Base-by-base conservation (phyloP, 1,140 invertebrate species). In the Drosophila albomicans region DNA sequence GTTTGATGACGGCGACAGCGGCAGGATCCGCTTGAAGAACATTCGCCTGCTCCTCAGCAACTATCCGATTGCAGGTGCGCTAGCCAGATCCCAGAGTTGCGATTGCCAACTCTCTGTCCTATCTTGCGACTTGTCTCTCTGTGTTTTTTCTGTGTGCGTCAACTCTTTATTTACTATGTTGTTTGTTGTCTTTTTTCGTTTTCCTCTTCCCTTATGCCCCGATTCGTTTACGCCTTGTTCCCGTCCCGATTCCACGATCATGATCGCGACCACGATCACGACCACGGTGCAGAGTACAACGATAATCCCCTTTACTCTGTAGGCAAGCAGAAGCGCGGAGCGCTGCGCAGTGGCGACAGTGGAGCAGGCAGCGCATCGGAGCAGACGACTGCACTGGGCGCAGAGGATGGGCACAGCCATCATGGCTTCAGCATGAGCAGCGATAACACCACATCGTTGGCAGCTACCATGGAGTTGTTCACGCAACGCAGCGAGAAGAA, bases 1-100 rank as follows among this genome's bases (percentile, higher is more conserved):
- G 92, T 99, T 99, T 92, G 98, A 99, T 91, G 98, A 99, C 92
- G 98, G 98, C 0, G 98, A 99, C 91, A 98, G 96, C 65, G 98
- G 98, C 6, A 94, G 96, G 74, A 99, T 99, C 86, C 96, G 96
- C 59, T 93, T 99, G 6, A 96, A 98, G 75, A 97, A 99, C 91
- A 98, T 99, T 57, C 94, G 98, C 49, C 94, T 98, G 45, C 93
- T 99, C 28, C 97, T 98, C n/a, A 95, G 95, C n/a, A 95, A 98
- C 88, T 98, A 98, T 93, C 98, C 98, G 52, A 95, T 96, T 81
- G 95, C 96, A 81, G 96, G 96, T 96, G 82, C 91, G 30, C 10
- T 7, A 45, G 8, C 13, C 3, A 11, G 1, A 48, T 15, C n/a
- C 20, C 4, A 4, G 66, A 59, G 56, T 10, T 10, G 32, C 63